Evolutionary conservation across 2,797 vertebrate species (phyloP).

Genomic region (Sebastes kiyomatsui): DNA sequence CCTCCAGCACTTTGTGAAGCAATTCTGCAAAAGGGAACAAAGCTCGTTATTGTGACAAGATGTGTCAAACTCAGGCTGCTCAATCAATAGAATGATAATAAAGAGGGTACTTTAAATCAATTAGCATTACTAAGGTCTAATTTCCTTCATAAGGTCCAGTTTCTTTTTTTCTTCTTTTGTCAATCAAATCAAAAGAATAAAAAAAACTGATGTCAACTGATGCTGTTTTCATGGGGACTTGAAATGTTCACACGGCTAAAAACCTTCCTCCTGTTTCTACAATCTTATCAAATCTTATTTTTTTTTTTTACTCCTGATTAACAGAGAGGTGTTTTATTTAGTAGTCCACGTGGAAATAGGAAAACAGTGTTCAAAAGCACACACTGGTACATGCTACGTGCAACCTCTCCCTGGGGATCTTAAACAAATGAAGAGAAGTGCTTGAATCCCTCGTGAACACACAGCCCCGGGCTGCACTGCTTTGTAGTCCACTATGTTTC

Average conservation of each 20-base stretch:
- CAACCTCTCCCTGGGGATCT: slow-evolving; percentile 65
- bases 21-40: slow-evolving; percentile 86
- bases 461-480: slow-evolving; percentile 68
- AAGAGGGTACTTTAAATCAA: slow-evolving; percentile 78
- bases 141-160: slow-evolving; percentile 70
- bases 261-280: slow-evolving; percentile 5
- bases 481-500: slow-evolving; percentile 76
- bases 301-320: slow-evolving; percentile 29
- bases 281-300: slow-evolving; percentile 23
- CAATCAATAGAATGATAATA: slow-evolving; percentile 69
- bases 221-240: slow-evolving; percentile 29
- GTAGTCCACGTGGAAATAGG: slow-evolving; percentile 38
- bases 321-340: slow-evolving; percentile 61
- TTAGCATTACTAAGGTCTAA: slow-evolving; percentile 84
- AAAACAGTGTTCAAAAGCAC: slow-evolving; percentile 62
- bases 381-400: slow-evolving; percentile 43
- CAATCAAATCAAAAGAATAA: slow-evolving; percentile 46
- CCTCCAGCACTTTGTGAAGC: slow-evolving; percentile 80
- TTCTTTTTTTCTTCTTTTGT: slow-evolving; percentile 51
- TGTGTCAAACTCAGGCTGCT: slow-evolving; percentile 72
- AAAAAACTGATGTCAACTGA: slow-evolving; percentile 12
- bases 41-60: slow-evolving; percentile 78
- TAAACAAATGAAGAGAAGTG: slow-evolving; percentile 74
- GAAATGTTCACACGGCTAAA: slow-evolving; percentile 12
- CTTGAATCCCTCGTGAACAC: slow-evolving; percentile 69